Evolutionary conservation across 2,797 vertebrate genomes (phyloP).

Genomic region (Arctocebus calabarensis): DNA sequence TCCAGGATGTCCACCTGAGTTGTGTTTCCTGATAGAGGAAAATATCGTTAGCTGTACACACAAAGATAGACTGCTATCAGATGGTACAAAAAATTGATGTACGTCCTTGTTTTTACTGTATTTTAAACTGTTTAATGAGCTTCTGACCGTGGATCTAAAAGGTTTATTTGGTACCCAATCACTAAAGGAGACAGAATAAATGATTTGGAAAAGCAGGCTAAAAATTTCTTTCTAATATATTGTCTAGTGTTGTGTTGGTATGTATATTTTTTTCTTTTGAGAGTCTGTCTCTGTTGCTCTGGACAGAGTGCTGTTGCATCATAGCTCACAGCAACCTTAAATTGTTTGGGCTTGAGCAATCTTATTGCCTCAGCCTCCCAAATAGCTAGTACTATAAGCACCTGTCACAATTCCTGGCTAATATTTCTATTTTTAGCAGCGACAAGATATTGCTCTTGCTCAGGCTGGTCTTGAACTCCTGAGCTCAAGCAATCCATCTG

Average conservation of each 20-base stretch:
- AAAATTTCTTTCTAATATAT: conserved; percentile 30
- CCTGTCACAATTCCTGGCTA: no score
- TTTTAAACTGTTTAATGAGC: background rate
- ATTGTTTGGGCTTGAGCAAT: no score
- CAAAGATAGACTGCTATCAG: background rate
- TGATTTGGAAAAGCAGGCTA: background rate
- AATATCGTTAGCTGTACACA: background rate
- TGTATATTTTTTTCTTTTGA: background rate
- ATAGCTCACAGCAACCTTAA: no score
- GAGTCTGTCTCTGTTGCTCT: no score
- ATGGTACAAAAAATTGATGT: background rate
- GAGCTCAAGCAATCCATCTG: no score
- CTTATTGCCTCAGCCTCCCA: no score
- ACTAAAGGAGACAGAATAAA: conserved; percentile 12
- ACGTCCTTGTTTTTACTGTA: background rate
- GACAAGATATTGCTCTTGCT: no score
- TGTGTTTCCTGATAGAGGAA: background rate
- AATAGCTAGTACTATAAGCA: no score
- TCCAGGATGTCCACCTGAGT: background rate
- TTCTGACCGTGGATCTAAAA: background rate
- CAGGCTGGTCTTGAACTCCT: no score
- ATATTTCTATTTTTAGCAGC: no score
- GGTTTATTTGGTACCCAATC: background rate
- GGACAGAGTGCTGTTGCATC: no score
- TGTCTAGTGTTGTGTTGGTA: background rate